Percentiles rank a stretch among this genome's conserved stretches.
Evolutionary conservation across 2,888 invertebrate species (phyloP).

Genomic region (Troglohyphantes excavatus): DNA sequence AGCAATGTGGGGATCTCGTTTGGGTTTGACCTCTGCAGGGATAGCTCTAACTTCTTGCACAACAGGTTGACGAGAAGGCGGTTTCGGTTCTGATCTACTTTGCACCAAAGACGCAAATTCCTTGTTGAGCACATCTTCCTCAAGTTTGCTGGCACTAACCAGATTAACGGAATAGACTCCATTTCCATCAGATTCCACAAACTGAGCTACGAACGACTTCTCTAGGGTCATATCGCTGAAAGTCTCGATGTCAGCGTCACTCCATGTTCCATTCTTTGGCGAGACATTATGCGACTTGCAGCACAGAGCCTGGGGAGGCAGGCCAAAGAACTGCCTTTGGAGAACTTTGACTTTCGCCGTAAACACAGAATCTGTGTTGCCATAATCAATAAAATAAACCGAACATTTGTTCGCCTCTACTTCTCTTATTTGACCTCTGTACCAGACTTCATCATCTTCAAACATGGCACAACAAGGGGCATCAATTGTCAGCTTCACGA

Average conservation of each 20-base stretch:
- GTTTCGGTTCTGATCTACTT: slow-evolving; percentile 6
- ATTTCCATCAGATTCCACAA: slow-evolving; percentile 60
- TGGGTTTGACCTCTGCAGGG: background rate
- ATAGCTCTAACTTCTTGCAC: background rate
- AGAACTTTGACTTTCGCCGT: slow-evolving; percentile 80
- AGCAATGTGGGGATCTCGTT: background rate
- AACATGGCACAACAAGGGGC: slow-evolving; percentile 79
- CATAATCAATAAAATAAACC: slow-evolving; percentile 82
- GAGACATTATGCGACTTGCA: slow-evolving; percentile 80
- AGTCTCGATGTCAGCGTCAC: slow-evolving; percentile 77
- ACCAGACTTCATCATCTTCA: slow-evolving; percentile 81
- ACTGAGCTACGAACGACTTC: slow-evolving; percentile 76
- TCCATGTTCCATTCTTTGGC: slow-evolving; percentile 68
- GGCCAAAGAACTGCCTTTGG: slow-evolving; percentile 80
- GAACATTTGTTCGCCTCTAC: slow-evolving; percentile 39
- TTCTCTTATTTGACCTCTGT: slow-evolving; percentile 80
- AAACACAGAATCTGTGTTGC: slow-evolving; percentile 81
- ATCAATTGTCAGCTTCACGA: slow-evolving; percentile 31
- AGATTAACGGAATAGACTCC: slow-evolving; percentile 70
- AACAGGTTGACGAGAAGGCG: too few species aligned
- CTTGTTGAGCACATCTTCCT: slow-evolving; percentile 65
- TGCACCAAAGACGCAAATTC: slow-evolving; percentile 67
- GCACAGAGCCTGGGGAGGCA: slow-evolving; percentile 81
- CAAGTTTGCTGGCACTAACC: slow-evolving; percentile 63
- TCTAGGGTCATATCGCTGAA: slow-evolving; percentile 79